phyloP scores from a whole-genome alignment of 1,140 invertebrate species.

The Procambarus virginalis region DNA sequence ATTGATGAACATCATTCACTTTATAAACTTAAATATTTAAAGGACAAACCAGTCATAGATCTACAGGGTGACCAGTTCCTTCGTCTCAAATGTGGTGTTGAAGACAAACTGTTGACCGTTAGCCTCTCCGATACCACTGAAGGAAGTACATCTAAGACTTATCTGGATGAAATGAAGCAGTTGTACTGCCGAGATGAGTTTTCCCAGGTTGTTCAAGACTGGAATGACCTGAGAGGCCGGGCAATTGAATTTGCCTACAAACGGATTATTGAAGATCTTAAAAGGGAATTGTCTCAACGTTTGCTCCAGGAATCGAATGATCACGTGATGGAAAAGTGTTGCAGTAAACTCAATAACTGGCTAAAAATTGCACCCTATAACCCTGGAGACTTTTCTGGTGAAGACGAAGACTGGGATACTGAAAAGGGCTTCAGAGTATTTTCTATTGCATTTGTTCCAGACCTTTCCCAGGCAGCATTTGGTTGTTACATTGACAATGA shows the following conservation, averaged over 20 bases:
- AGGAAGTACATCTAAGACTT: conserved; percentile 83
- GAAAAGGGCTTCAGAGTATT: conserved; percentile 89
- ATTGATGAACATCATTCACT: conserved; percentile 95
- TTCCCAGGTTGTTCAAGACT: conserved; percentile 95
- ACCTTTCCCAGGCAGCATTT: conserved; percentile 77
- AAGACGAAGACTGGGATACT: conserved; percentile 93
- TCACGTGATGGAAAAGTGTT: conserved; percentile 87
- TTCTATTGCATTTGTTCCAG: conserved; percentile 90
- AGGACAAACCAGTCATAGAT: conserved; percentile 94
- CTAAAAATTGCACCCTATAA: conserved; percentile 92
- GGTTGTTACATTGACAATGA: conserved; percentile 83
- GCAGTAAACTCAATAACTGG: conserved; percentile 91
- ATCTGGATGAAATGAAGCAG: conserved; percentile 93
- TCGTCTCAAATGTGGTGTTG: conserved; percentile 86
- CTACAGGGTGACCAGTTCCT: conserved; percentile 93
- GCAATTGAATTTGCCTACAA: conserved; percentile 91
- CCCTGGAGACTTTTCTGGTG: conserved; percentile 78
- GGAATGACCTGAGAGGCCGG: conserved; percentile 92
- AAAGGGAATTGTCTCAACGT: conserved; percentile 88
- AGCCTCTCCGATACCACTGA: conserved; percentile 81
- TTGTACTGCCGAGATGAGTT: conserved; percentile 96
- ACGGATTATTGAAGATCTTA: conserved; percentile 89
- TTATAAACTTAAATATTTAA: conserved; percentile 93
- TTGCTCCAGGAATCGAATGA: conserved; percentile 92
- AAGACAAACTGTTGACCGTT: conserved; percentile 88